Base-by-base conservation (phyloP, 2,797 vertebrate genomes). In the Bovichtus diacanthus region DNA sequence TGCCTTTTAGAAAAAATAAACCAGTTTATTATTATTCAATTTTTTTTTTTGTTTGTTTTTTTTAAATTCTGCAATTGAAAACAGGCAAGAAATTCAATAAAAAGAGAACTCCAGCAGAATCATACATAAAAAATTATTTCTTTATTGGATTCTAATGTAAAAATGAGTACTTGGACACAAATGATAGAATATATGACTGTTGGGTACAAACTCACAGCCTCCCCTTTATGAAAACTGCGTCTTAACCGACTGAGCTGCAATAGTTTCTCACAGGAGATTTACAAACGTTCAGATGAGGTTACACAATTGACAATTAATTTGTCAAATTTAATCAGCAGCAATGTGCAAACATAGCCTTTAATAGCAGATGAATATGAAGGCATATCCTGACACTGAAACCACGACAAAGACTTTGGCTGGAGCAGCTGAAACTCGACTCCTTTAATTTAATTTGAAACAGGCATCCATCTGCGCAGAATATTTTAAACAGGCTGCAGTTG, bases 401-500 rank as follows among this genome's bases (percentile, higher is more conserved):
- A 56, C 44, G 8, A 34, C 53, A 72, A 47, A 73, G 15, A 70
- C 68, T 43, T 50, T 27, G 15, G 15, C 27, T 1, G 34, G 34
- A 74, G 34, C 69, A 65, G 64, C 49, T 58, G 58, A 80, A 71
- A 75, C 60, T 74, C 31, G 73, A 49, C 63, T 55, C 53, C 0
- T 38, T 29, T 50, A 60, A 63, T 36, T 61, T 67, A 44, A 61
- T 60, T 38, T 53, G 34, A 84, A 66, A 64, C 53, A 27, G 6
- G 44, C 67, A 19, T 81, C n/a, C 18, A 5, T 80, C 66, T 56
- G 34, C 38, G 69, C 36, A 56, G 56, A 50, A 72, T 12, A 66
- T 18, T 72, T 54, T 61, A 62, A 47, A 78, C 60, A 73, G 81
- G 77, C 74, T 51, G 29, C 53, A 67, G 1, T 16, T 23, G 78